Conservation (phyloP, 2,113 vertebrate species). For the Corynorhinus townsendii region DNA sequence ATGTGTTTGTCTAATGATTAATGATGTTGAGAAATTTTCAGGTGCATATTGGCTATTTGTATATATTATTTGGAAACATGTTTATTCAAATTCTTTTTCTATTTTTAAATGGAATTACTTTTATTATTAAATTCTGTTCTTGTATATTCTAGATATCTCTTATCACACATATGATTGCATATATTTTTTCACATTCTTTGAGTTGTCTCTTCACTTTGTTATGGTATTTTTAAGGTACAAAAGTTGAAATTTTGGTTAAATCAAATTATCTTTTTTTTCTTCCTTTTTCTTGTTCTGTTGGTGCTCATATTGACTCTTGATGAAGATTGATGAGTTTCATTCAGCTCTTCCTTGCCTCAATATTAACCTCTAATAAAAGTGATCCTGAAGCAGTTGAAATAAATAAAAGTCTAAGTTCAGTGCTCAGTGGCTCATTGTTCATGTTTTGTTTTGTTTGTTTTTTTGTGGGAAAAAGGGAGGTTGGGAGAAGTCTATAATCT, state of each 20-base stretch:
- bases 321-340: not conserved
- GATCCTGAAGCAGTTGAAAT: not conserved
- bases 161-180: not conserved
- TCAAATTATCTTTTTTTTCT: not conserved
- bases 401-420: not conserved
- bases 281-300: not conserved
- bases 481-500: not conserved
- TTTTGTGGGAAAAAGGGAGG: not conserved
- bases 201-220: not conserved
- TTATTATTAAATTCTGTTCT: not conserved
- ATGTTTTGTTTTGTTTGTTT: not conserved
- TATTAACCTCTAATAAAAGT: not conserved
- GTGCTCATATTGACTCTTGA: not conserved
- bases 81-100: not conserved
- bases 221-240: not conserved
- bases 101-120: not conserved
- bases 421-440: not conserved
- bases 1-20: not conserved
- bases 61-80: not conserved
- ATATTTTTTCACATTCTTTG: not conserved
- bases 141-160: not conserved
- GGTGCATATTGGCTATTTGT: not conserved
- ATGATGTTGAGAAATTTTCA: not conserved
- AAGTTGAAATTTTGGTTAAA: not conserved
- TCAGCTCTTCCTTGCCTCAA: not conserved